A percentile compares a stretch with the other conserved stretches of the same genome.
Evolutionary conservation across 2,888 invertebrate genomes (phyloP).

Genomic region (Trichogramma dendrolimi): DNA sequence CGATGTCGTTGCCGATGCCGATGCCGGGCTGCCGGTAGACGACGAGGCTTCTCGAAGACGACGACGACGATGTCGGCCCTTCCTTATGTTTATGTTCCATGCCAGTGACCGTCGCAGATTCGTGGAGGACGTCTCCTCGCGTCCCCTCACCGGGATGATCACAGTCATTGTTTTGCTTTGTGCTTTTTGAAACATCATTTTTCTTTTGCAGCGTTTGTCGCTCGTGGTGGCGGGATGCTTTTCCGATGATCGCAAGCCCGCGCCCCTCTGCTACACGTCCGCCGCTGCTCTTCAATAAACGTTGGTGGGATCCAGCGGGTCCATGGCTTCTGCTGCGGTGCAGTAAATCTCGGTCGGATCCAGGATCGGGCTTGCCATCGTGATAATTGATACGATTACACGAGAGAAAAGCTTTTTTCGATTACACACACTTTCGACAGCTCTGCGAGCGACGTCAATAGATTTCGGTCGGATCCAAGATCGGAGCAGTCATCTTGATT

Average conservation of each 20-base stretch:
- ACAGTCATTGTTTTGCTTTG: constrained; percentile 6
- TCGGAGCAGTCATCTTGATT: not conserved
- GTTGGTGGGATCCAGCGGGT: constrained; percentile 5
- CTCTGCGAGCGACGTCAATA: constrained; percentile 9
- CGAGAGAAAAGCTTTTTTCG: constrained; percentile 22
- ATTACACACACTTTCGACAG: constrained; percentile 13
- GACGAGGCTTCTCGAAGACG: constrained; percentile 26
- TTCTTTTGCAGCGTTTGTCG: constrained; percentile 4
- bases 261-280: not conserved
- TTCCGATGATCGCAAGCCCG: not conserved
- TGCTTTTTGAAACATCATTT: constrained; percentile 16
- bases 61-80: constrained; percentile 44
- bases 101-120: constrained; percentile 46
- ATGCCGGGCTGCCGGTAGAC: constrained; percentile 5
- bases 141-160: constrained; percentile 40
- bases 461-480: constrained; percentile 14
- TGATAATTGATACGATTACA: constrained; percentile 36
- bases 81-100: constrained; percentile 50
- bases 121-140: constrained; percentile 47
- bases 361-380: constrained; percentile 41
- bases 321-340: constrained; percentile 21
- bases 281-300: constrained; percentile 1
- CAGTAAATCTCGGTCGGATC: constrained; percentile 48
- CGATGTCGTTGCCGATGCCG: not conserved
- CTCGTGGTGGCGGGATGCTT: constrained; percentile 14